Conservation (phyloP, 2,888 invertebrate genomes). For the Cantharis flavilabris region DNA sequence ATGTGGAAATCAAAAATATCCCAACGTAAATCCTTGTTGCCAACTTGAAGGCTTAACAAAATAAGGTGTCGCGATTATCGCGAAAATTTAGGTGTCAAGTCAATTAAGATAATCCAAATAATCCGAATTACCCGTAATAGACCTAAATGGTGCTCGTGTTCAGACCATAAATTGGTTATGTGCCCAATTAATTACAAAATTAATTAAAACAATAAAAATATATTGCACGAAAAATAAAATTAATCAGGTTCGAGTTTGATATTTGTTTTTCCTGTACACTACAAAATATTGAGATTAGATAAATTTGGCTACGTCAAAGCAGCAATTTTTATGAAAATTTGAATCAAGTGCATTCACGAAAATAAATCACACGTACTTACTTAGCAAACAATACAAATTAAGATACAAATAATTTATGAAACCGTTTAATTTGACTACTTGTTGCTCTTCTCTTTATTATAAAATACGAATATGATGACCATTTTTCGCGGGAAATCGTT, state of each 20-base stretch:
- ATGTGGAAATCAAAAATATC: background rate
- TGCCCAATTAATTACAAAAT: background rate
- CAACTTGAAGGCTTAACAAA: constrained; percentile 4
- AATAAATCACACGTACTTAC: background rate
- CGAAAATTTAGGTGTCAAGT: constrained; percentile 16
- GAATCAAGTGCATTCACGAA: background rate
- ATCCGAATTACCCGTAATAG: constrained; percentile 13
- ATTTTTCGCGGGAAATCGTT: background rate
- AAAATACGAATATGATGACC: background rate
- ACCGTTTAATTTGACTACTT: background rate
- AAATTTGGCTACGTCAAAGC: background rate
- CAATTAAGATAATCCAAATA: constrained; percentile 18
- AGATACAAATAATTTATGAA: background rate
- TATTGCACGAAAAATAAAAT: background rate
- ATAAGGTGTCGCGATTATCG: constrained; percentile 6
- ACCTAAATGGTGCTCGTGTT: constrained; percentile 1
- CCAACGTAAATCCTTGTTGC: background rate
- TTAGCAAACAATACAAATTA: background rate
- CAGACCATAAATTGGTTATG: background rate
- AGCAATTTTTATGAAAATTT: background rate
- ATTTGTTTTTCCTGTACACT: background rate
- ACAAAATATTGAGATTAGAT: background rate
- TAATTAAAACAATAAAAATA: background rate
- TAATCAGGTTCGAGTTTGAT: background rate
- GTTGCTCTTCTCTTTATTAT: background rate